Conservation (phyloP, 1,140 invertebrate genomes). For the Bombus impatiens region DNA sequence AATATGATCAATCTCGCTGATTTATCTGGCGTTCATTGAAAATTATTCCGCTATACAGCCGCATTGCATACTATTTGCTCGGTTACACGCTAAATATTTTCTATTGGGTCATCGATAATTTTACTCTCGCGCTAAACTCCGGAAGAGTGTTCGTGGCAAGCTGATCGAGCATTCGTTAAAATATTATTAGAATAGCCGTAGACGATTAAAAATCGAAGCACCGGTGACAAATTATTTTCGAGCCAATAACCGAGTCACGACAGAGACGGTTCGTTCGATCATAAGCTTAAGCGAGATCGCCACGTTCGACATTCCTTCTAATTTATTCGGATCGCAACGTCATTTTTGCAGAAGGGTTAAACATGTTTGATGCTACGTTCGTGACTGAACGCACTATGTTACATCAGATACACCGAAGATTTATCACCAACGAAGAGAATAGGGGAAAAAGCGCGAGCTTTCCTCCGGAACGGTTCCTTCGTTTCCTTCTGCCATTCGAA, state of each 20-base stretch:
- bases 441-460: background rate
- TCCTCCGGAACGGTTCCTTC: background rate
- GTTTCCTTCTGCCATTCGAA: background rate
- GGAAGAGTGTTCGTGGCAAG: background rate
- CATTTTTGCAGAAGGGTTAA: background rate
- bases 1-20: constrained; percentile 35
- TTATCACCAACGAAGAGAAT: background rate
- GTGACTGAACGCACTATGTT: constrained; percentile 4
- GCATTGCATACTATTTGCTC: background rate
- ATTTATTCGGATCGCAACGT: background rate
- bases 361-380: background rate
- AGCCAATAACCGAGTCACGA: background rate
- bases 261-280: background rate
- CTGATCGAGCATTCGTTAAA: background rate
- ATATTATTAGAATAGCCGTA: background rate
- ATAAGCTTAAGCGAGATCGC: too few species aligned
- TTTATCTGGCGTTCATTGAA: constrained; percentile 36
- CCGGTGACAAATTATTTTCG: background rate
- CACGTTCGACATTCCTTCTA: background rate
- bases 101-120: background rate
- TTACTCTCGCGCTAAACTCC: background rate
- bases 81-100: background rate
- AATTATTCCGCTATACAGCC: constrained; percentile 27
- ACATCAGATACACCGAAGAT: background rate
- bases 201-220: background rate